Evolutionary conservation across 2,797 vertebrate genomes (phyloP).

Genomic region (Tokudaia tokunoshimensis): DNA sequence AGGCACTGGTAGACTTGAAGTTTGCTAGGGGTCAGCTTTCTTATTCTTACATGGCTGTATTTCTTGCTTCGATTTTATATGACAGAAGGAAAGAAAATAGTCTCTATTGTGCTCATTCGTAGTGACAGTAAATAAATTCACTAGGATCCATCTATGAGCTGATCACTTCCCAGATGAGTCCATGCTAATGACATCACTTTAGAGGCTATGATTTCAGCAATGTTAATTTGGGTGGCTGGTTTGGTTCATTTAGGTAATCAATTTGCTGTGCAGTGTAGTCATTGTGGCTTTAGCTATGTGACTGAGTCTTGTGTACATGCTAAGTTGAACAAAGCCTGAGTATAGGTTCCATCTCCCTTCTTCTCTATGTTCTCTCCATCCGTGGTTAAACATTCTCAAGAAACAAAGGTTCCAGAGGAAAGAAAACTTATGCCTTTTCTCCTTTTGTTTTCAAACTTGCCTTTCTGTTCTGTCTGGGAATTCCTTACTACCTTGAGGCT

Average conservation of each 20-base stretch:
- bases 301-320: not conserved
- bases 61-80: not conserved
- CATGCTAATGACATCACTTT: not conserved
- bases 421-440: not conserved
- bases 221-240: not conserved
- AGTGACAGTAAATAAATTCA: too few relatives aligned
- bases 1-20: not conserved
- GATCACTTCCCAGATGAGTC: not conserved
- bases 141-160: fast-evolving
- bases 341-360: not conserved
- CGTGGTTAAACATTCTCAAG: not conserved
- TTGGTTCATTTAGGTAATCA: not conserved
- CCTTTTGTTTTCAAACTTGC: not conserved
- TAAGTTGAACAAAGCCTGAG: not conserved
- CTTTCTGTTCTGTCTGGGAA: not conserved
- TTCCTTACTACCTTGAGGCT: not conserved
- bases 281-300: not conserved
- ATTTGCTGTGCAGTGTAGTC: not conserved
- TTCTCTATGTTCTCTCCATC: not conserved
- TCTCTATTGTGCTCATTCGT: too few relatives aligned
- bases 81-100: not conserved
- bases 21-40: not conserved
- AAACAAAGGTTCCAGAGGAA: not conserved
- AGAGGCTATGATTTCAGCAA: not conserved
- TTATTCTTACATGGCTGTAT: not conserved